phyloP scores from a whole-genome alignment of 2,113 vertebrate genomes.

The Caloenas nicobarica region DNA sequence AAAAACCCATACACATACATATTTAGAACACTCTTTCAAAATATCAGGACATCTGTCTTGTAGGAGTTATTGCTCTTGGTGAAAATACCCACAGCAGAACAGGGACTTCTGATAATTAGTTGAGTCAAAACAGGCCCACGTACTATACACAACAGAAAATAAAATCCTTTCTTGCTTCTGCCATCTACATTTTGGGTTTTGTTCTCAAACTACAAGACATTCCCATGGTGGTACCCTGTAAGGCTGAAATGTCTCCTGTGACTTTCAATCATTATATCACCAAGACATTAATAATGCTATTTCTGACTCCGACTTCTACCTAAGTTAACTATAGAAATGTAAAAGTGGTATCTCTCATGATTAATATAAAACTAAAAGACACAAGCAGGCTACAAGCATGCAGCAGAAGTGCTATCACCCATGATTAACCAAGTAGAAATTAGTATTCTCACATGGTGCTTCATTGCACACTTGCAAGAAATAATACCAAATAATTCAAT shows the following conservation, averaged over 20 bases:
- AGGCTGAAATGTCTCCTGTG: neutral
- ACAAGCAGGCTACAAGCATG: neutral
- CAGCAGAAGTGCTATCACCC: neutral
- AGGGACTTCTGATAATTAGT: constrained; percentile 19
- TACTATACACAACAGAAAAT: constrained; percentile 14
- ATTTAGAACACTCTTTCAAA: constrained; percentile 49
- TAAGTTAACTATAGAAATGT: neutral
- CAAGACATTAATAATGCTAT: neutral
- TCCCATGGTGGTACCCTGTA: neutral
- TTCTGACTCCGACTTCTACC: neutral
- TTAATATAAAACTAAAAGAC: neutral
- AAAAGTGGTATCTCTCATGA: neutral
- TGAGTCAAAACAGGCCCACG: neutral
- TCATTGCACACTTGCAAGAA: constrained; percentile 51
- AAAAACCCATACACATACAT: constrained; percentile 13
- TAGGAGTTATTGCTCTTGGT: constrained; percentile 57
- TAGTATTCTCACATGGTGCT: constrained; percentile 57
- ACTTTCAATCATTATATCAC: neutral
- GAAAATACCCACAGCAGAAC: constrained; percentile 34
- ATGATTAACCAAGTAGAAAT: constrained; percentile 50
- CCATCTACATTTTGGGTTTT: neutral
- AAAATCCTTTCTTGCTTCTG: neutral
- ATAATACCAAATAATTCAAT: constrained; percentile 71
- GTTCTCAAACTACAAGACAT: neutral
- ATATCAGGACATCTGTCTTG: constrained; percentile 45